These are phyloP conservation scores for Drosophila burlai DNA, from an alignment of 1,140 invertebrate species.

Conservation along the genomic window DNA sequence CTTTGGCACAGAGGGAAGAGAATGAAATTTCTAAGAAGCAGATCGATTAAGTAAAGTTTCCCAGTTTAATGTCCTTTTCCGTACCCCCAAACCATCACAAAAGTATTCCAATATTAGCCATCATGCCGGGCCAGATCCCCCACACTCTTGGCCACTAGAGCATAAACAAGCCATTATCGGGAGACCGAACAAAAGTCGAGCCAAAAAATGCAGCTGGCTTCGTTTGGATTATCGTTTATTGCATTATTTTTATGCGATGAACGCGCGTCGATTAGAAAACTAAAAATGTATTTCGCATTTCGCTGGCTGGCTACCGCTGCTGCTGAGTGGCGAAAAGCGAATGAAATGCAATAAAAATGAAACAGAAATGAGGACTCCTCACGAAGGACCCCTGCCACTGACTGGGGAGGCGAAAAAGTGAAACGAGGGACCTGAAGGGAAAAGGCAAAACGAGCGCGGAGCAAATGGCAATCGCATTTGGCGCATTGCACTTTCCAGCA, in stretches of 20 bases:
- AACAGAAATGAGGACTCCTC: slow-evolving; percentile 43
- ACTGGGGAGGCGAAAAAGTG: neutral
- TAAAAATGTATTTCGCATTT: slow-evolving; percentile 79
- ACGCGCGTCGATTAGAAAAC: slow-evolving; percentile 83
- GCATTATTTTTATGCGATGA: slow-evolving; percentile 84
- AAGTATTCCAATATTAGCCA: slow-evolving; percentile 30
- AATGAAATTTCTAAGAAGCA: slow-evolving; percentile 15
- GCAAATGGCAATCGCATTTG: slow-evolving; percentile 81
- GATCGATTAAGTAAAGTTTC: slow-evolving; percentile 11
- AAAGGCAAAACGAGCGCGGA: slow-evolving; percentile 45
- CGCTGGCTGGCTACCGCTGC: neutral
- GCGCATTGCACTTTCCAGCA: slow-evolving; percentile 68
- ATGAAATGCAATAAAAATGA: slow-evolving; percentile 76
- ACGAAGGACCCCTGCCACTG: slow-evolving; percentile 6
- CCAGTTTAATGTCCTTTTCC: neutral
- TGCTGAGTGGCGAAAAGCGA: slow-evolving; percentile 65
- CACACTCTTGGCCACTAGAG: neutral
- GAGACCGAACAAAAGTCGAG: slow-evolving; percentile 54
- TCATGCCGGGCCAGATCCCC: slow-evolving; percentile 6
- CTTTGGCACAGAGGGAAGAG: neutral
- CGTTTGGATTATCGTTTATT: slow-evolving; percentile 77
- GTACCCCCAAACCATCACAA: neutral
- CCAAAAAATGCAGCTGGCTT: slow-evolving; percentile 66
- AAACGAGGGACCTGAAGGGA: neutral
- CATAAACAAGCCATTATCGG: slow-evolving; percentile 74